Evolutionary conservation across 2,113 vertebrate species (phyloP).

Genomic region (human): DNA sequence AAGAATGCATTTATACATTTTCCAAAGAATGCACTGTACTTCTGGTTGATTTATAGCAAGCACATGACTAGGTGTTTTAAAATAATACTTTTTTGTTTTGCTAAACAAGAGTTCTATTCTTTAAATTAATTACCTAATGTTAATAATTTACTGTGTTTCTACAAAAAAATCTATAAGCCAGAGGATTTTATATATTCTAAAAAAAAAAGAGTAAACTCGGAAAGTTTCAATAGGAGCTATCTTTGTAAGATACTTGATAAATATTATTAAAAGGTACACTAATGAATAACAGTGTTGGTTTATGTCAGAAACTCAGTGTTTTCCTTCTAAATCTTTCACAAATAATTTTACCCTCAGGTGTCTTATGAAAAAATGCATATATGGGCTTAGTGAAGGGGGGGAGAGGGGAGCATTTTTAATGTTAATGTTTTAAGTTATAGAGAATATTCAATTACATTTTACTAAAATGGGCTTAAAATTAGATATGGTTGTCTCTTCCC

Average conservation of each 20-base stretch:
- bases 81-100: constrained; percentile 48
- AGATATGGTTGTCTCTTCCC: not conserved
- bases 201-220: constrained; percentile 25
- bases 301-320: constrained; percentile 30
- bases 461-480: constrained; percentile 34
- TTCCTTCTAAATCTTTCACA: not conserved
- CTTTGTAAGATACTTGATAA: constrained; percentile 45
- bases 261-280: constrained; percentile 3
- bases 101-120: constrained; percentile 37
- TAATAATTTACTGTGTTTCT: constrained; percentile 55
- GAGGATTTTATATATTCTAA: constrained; percentile 38
- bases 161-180: not conserved
- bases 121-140: constrained; percentile 31
- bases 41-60: constrained; percentile 47
- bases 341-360: not conserved
- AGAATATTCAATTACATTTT: constrained; percentile 52
- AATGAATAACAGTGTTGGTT: constrained; percentile 3
- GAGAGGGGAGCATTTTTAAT: not conserved
- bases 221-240: not conserved
- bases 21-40: constrained; percentile 61
- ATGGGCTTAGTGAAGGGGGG: not conserved
- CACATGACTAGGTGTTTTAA: constrained; percentile 57
- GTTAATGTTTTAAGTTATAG: constrained; percentile 43
- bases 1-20: constrained; percentile 63
- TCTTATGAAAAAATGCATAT: constrained; percentile 16